Conservation (phyloP, 1,140 invertebrate genomes). For the Musca vetustissima region DNA sequence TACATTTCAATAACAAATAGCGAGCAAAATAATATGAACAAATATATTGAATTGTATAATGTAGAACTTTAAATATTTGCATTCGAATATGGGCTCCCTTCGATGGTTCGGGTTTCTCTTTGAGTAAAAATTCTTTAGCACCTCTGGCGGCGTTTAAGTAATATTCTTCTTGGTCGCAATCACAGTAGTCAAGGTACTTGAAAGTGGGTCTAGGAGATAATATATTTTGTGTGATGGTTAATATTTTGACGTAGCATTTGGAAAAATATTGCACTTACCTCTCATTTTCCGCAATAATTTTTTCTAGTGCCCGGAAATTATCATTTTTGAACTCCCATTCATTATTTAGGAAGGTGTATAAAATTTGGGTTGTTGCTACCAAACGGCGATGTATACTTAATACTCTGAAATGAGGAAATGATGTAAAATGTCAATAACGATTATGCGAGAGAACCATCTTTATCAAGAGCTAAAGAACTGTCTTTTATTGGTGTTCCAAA, state of each 20-base stretch:
- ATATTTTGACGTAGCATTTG: no score
- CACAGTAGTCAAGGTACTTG: conserved; percentile 51
- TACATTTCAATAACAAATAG: no score
- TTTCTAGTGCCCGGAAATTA: conserved; percentile 68
- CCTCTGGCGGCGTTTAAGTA: conserved; percentile 61
- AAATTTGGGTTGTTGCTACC: conserved; percentile 71
- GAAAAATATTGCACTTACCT: conserved; percentile 59
- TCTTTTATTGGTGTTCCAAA: no score
- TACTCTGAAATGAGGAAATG: conserved; percentile 57
- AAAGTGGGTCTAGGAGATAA: no score
- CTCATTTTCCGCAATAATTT: conserved; percentile 65
- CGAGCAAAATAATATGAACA: no score
- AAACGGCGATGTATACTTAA: conserved; percentile 79
- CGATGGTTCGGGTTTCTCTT: conserved; percentile 60
- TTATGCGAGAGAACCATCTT: no score
- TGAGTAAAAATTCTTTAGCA: conserved; percentile 61
- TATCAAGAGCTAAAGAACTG: no score
- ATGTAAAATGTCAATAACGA: no score
- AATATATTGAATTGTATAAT: conserved; percentile 23
- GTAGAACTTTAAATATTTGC: conserved; percentile 39
- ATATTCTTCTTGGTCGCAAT: conserved; percentile 57
- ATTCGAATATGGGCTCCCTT: conserved; percentile 36
- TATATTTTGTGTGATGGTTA: no score
- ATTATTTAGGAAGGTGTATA: conserved; percentile 77
- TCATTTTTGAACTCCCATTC: conserved; percentile 81